Base-by-base conservation (phyloP, 2,113 vertebrate genomes). In the Hylia prasina region DNA sequence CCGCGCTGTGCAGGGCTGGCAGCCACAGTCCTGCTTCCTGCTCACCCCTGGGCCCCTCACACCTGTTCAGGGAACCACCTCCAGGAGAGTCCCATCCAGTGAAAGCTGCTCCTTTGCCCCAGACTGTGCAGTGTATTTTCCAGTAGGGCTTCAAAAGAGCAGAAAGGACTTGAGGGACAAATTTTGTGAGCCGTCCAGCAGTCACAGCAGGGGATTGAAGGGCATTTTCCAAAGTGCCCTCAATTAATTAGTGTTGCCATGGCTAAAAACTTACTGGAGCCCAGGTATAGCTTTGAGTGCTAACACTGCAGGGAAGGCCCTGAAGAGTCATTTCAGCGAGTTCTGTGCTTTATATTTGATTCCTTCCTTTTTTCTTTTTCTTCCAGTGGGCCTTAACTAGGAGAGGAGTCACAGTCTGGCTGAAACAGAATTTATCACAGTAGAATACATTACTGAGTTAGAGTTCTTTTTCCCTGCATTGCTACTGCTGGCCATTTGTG, bases 401-500 rank as follows among this genome's bases (percentile, higher is more conserved):
- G 54, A 82, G 44, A 85, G 82, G 44, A 95, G 90, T 96, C 90
- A 45, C 19, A 45, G 90, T 63, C 89, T 83, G 68, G n/a, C 82
- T 88, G 82, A 92, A 91, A 79, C 73, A 78, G 80, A 83, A 88
- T 95, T 86, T 94, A 84, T 96, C 88, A 35, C 68, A 93, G 87
- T 37, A 64, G 95, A 92, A 95, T 91, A 78, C 28, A 84, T 96
- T 91, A 95, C 75, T 23, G 69, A 93, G 72, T 23, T 42, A 76
- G 54, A 94, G 35, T 35, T 31, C 73, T 53, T 83, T 61, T 35
- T 89, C 35, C 37, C 31, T 83, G 35, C 64, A 58, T 91, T 54
- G 78, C 87, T 97, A 64, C 92, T 81, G 75, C 89, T 87, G 73
- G 33, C 53, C 2, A 0, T 79, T 94, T 50, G 53, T 93, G 35